Evolutionary conservation across 2,888 invertebrate genomes (phyloP), one percentile per base, ranked within the genome.

Genomic region (Deroplatys truncata): DNA sequence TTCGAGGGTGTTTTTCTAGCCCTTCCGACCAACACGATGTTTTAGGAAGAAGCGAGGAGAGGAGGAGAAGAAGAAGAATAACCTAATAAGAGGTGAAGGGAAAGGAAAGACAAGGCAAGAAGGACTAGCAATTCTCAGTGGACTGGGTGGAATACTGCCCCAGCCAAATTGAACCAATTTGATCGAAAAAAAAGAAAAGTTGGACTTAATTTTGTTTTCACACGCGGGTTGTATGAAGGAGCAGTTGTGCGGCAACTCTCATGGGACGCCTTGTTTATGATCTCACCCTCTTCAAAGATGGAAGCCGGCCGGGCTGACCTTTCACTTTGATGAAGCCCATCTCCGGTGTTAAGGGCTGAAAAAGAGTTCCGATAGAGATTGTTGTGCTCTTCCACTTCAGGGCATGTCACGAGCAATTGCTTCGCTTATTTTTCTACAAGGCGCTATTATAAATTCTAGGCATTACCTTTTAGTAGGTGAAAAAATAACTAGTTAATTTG

Each of bases 121-220:
- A 90, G 92, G 92, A 92, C 93, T 93, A 93, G 93, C 92, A 92
- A 92, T 91, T 93, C 93, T 92, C 93, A 88, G 91, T 92, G 93
- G 93, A 92, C 92, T 91, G 82, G 29, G 86, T 29, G 25, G 72
- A 83, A 72, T 88, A 49, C 84, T 86, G 49, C 84, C 86, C 31
- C 94, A 94, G 93, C 94, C 95, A 95, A 95, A 95, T 95, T 94
- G 94, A 94, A 94, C 94, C 95, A 95, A 95, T 95, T 95, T 95
- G 93, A 93, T 93, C 94, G 93, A 94, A 85, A 72, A 72, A 56
- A 72, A 72, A 72, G 56, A 72, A 72, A 94, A 94, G 94, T 94
- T 94, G 93, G 93, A 93, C 94, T 94, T 94, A 94, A 94, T 94
- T 94, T 94, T 94, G 94, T 94, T 94, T 94, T 94, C 94, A 93